Evolutionary conservation across 1,140 invertebrate species (phyloP).

Genomic region (Drosophila fuyamai): DNA sequence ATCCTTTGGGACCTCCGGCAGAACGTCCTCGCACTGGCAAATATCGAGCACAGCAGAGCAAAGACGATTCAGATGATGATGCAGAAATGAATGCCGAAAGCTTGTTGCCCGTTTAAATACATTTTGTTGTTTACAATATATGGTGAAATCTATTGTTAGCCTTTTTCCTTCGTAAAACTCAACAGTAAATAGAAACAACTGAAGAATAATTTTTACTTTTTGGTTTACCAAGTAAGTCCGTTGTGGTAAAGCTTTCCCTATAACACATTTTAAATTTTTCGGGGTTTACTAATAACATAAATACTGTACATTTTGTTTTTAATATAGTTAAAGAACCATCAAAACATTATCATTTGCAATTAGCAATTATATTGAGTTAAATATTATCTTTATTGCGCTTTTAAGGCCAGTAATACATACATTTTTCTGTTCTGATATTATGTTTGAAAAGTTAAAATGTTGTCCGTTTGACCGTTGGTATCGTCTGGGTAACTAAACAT

Average conservation of each 20-base stretch:
- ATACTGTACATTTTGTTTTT: too few species aligned
- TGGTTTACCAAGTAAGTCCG: too few species aligned
- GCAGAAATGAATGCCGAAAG: constrained; percentile 92
- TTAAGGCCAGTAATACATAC: constrained; percentile 70
- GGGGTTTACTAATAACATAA: too few species aligned
- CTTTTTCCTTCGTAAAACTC: too few species aligned
- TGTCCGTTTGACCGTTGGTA: constrained; percentile 13
- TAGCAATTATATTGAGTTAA: neutral
- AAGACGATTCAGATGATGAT: constrained; percentile 93
- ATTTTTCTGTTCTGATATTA: constrained; percentile 36
- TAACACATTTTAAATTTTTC: too few species aligned
- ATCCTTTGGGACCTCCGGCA: constrained; percentile 91
- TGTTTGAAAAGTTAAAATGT: constrained; percentile 51
- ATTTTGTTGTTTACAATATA: neutral
- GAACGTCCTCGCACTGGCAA: constrained; percentile 91
- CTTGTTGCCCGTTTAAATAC: constrained; percentile 88
- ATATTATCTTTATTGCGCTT: constrained; percentile 63
- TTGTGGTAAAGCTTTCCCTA: too few species aligned
- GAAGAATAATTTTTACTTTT: too few species aligned
- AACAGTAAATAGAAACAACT: too few species aligned
- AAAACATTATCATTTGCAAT: too few species aligned
- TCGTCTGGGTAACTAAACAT: neutral
- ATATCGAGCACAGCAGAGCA: constrained; percentile 86
- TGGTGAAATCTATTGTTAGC: too few species aligned
- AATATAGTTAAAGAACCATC: too few species aligned